Conservation (phyloP, 2,888 invertebrate genomes). For the Aspidapion aeneum region DNA sequence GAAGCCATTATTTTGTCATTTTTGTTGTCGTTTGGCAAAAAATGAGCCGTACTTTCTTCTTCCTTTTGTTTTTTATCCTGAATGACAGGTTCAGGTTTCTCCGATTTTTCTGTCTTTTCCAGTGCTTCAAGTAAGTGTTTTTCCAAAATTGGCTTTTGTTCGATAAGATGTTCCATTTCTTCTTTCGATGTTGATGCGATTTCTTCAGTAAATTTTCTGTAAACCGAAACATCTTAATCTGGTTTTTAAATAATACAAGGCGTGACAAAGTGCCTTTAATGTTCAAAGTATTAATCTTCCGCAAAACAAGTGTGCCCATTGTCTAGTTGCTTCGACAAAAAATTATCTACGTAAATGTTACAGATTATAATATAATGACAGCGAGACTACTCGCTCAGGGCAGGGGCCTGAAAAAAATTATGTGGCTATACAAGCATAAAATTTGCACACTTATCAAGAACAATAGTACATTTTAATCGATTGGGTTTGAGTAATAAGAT, state of each 20-base stretch:
- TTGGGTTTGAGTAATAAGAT: no score
- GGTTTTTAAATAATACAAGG: background rate
- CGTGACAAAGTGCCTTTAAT: slow-evolving; percentile 1
- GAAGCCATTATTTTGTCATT: no score
- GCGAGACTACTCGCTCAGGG: no score
- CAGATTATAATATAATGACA: no score
- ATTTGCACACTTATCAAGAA: no score
- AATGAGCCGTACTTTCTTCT: background rate
- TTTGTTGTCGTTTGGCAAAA: background rate
- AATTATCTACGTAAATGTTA: no score
- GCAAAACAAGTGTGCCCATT: no score
- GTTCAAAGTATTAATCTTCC: background rate
- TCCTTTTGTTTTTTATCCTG: slow-evolving; percentile 10
- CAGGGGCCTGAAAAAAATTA: no score
- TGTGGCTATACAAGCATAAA: no score
- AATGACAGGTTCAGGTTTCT: slow-evolving; percentile 5
- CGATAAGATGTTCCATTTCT: slow-evolving; percentile 40
- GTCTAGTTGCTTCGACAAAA: no score
- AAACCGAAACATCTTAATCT: no score
- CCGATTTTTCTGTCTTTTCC: slow-evolving; percentile 25
- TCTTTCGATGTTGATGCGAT: slow-evolving; percentile 31
- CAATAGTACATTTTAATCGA: no score
- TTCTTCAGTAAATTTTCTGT: slow-evolving; percentile 40
- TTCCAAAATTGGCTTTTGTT: slow-evolving; percentile 44
- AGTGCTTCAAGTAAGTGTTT: slow-evolving; percentile 40